Evolutionary conservation across 1,140 invertebrate genomes (phyloP).

Genomic region (Globodera ellingtonae): DNA sequence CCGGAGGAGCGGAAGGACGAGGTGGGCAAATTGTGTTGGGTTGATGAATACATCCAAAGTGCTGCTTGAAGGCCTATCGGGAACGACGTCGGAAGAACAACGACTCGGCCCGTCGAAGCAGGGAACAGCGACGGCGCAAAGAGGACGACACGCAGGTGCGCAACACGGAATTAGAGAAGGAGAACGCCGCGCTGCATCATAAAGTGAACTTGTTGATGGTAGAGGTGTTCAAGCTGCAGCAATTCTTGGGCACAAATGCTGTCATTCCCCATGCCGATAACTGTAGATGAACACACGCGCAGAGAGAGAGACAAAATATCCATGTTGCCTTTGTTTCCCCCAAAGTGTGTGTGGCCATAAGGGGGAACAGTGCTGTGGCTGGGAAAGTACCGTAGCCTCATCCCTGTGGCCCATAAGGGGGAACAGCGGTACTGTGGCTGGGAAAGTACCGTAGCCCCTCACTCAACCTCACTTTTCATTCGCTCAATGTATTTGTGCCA

Average conservation of each 20-base stretch:
- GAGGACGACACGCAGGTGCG: slow-evolving; percentile 20
- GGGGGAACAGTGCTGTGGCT: background rate
- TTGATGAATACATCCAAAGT: background rate
- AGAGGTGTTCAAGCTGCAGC: background rate
- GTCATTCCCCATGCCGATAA: no score
- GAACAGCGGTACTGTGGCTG: no score
- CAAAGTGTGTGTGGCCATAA: background rate
- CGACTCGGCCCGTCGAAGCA: slow-evolving; percentile 10
- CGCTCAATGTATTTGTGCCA: no score
- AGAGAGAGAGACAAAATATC: no score
- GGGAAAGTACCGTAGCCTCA: no score
- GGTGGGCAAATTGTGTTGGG: background rate
- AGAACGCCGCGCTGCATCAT: background rate
- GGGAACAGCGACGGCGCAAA: slow-evolving; percentile 13
- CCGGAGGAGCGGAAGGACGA: slow-evolving; percentile 27
- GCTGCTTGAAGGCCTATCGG: slow-evolving; percentile 12
- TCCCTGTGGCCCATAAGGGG: no score
- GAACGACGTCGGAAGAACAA: slow-evolving; percentile 27
- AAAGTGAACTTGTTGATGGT: background rate
- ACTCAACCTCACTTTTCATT: no score
- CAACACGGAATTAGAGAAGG: slow-evolving; percentile 12
- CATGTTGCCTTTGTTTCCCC: no score
- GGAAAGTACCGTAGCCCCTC: no score
- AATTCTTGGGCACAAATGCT: background rate
- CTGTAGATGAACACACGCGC: no score